Conservation (phyloP, 1,140 invertebrate genomes). For the Coelopa frigida region DNA sequence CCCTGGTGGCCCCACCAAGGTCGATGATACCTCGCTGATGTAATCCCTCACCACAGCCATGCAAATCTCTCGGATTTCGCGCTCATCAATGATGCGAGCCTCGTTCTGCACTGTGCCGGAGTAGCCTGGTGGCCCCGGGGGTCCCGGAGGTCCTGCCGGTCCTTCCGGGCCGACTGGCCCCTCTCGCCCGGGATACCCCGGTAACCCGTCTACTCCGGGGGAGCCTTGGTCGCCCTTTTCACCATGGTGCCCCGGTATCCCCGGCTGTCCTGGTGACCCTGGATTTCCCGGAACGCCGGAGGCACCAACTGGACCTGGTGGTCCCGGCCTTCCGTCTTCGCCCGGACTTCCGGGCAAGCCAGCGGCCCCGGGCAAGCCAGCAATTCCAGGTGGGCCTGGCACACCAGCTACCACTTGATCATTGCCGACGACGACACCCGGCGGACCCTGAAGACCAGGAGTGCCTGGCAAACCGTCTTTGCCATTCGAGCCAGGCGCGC, state of each 20-base stretch:
- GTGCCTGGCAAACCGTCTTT: slow-evolving; percentile 13
- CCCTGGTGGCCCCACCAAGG: slow-evolving; percentile 26
- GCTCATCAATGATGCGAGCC: slow-evolving; percentile 26
- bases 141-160: slow-evolving; percentile 8
- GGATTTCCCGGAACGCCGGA: background rate
- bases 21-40: slow-evolving; percentile 12
- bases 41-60: slow-evolving; percentile 17
- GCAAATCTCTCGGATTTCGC: slow-evolving; percentile 19
- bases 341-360: slow-evolving; percentile 55
- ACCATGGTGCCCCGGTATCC: background rate
- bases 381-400: slow-evolving; percentile 12
- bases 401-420: too few relatives aligned
- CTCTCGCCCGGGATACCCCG: slow-evolving; percentile 16
- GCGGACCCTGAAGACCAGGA: slow-evolving; percentile 50
- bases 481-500: slow-evolving; percentile 23
- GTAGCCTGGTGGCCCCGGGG: slow-evolving; percentile 51
- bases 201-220: slow-evolving; percentile 8
- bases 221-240: background rate
- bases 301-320: too few relatives aligned
- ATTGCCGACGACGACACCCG: slow-evolving; percentile 40
- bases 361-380: slow-evolving; percentile 13
- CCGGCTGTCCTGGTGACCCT: slow-evolving; percentile 1
- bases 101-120: slow-evolving; percentile 49
- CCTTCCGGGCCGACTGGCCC: too few relatives aligned
- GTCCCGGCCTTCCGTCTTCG: too few relatives aligned